Evolutionary conservation across 1,140 invertebrate species (phyloP).

Genomic region (Sipha flava): DNA sequence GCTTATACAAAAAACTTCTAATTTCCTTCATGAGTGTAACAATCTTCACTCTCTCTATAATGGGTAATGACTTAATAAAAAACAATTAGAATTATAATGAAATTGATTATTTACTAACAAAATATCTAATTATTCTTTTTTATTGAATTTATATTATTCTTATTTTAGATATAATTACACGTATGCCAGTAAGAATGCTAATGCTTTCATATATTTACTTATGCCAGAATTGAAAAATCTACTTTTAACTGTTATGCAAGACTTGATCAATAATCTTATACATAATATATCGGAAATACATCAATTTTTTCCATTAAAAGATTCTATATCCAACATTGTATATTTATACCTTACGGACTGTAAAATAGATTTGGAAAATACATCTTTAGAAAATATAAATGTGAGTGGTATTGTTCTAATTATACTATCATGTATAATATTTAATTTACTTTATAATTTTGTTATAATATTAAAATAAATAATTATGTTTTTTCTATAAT

Average conservation of each 20-base stretch:
- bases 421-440: no score
- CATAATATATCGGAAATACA: background rate
- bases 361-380: background rate
- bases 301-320: background rate
- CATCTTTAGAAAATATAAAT: slow-evolving; percentile 10
- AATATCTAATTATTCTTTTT: background rate
- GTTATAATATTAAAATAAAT: no score
- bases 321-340: background rate
- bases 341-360: background rate
- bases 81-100: background rate
- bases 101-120: background rate
- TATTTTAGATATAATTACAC: background rate
- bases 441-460: no score
- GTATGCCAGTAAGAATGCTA: background rate
- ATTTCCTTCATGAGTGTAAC: slow-evolving; percentile 2
- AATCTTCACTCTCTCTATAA: background rate
- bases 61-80: no score
- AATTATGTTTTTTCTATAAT: background rate
- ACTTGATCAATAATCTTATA: background rate
- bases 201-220: background rate
- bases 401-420: no score
- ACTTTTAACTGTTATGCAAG: background rate
- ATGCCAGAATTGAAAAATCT: background rate
- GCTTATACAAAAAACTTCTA: background rate
- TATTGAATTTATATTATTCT: background rate